These are phyloP conservation scores for Caenorhabditis brenneri DNA, from an alignment of 1,140 invertebrate genomes.

Conservation along the genomic window DNA sequence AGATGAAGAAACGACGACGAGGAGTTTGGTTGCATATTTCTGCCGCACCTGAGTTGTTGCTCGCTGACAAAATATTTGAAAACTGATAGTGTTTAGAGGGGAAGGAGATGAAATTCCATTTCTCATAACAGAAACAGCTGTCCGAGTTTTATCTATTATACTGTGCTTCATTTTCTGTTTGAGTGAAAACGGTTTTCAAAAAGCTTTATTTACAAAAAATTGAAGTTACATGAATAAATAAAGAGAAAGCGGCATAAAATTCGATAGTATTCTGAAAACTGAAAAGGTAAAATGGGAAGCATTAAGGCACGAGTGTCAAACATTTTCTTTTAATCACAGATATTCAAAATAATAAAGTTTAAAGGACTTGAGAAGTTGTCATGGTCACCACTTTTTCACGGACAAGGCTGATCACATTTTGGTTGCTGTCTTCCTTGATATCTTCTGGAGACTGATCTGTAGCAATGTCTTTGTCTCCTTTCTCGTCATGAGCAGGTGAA, in stretches of 20 bases:
- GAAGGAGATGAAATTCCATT: background rate
- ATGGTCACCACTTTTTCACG: slow-evolving; percentile 11
- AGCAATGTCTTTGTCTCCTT: background rate
- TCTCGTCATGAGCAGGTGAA: background rate
- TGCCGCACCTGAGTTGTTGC: background rate
- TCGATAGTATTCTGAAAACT: background rate
- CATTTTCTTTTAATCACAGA: slow-evolving; percentile 21
- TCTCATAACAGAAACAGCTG: slow-evolving; percentile 18
- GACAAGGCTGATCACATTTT: slow-evolving; percentile 36
- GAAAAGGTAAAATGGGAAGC: background rate
- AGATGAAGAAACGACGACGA: slow-evolving; percentile 33
- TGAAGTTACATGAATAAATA: background rate
- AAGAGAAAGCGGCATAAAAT: background rate
- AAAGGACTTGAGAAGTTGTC: background rate
- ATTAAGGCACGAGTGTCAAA: slow-evolving; percentile 20
- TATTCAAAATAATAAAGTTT: background rate
- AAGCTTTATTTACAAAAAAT: slow-evolving; percentile 42
- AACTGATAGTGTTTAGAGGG: slow-evolving; percentile 15
- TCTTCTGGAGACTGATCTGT: background rate
- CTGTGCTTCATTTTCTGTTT: background rate
- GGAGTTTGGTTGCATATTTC: slow-evolving; percentile 32
- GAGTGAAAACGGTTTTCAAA: background rate
- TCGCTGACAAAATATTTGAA: slow-evolving; percentile 6
- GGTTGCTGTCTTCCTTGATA: slow-evolving; percentile 9
- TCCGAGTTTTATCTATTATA: background rate